phyloP scores from a whole-genome alignment of 2,797 vertebrate species.

The Gobio occitaniae region DNA sequence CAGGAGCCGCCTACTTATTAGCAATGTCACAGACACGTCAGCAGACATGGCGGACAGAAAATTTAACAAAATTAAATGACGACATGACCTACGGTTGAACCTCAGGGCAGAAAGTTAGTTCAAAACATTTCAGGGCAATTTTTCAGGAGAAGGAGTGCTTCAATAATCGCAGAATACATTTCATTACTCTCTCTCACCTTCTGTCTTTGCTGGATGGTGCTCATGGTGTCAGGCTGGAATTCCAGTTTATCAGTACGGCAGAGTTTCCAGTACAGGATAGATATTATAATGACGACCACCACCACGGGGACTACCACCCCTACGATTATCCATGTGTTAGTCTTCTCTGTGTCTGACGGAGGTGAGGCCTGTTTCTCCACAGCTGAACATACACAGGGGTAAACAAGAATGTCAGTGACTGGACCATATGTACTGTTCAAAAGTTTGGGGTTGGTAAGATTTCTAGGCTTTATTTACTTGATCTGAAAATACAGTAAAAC shows the following conservation, averaged over 20 bases:
- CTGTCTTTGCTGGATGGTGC: constrained; percentile 91
- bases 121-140: not conserved
- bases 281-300: constrained; percentile 88
- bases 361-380: constrained; percentile 86
- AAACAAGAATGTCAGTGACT: not conserved
- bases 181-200: constrained; percentile 85
- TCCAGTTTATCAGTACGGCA: constrained; percentile 98
- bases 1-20: constrained; percentile 51
- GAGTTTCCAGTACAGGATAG: constrained; percentile 98
- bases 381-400: constrained; percentile 74
- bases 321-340: constrained; percentile 92
- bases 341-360: constrained; percentile 83
- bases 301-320: constrained; percentile 92
- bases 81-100: not conserved
- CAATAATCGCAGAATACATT: not conserved
- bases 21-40: constrained; percentile 34
- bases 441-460: not conserved
- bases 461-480: not conserved
- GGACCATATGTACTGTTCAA: not conserved
- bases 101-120: not conserved
- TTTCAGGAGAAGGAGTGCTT: not conserved
- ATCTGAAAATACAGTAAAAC: not conserved
- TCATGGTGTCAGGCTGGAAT: constrained; percentile 95
- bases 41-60: not conserved
- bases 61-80: constrained; percentile 18